Evolutionary conservation across 2,888 invertebrate genomes (phyloP).

Genomic region (Hypolimnas misippus): DNA sequence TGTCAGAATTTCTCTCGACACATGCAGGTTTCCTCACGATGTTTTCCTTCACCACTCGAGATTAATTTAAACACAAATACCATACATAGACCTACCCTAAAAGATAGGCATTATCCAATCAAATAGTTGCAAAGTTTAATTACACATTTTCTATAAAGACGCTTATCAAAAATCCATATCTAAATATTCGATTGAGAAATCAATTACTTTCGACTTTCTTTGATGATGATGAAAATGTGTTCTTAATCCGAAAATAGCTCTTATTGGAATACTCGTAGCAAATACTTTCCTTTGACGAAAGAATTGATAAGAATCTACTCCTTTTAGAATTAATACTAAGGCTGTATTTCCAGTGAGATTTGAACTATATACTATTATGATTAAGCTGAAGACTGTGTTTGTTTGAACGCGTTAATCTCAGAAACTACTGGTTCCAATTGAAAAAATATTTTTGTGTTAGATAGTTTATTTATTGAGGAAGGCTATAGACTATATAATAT

Average conservation of each 20-base stretch:
- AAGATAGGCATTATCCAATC: neutral
- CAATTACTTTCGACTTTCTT: constrained; percentile 27
- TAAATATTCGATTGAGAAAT: constrained; percentile 28
- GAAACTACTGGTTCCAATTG: no score
- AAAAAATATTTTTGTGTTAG: no score
- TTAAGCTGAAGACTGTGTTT: no score
- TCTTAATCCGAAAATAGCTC: neutral
- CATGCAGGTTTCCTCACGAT: no score
- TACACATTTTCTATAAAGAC: constrained; percentile 6
- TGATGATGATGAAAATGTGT: constrained; percentile 25
- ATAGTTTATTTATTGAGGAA: no score
- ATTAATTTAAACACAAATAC: no score
- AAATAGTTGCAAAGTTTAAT: constrained; percentile 2
- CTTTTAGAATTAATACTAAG: constrained; percentile 33
- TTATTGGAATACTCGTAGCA: neutral
- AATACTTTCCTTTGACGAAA: constrained; percentile 14
- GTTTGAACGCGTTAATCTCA: no score
- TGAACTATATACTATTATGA: neutral
- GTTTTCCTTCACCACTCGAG: no score
- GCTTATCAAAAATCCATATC: neutral
- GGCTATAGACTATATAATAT: no score
- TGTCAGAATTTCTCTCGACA: no score
- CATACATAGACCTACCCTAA: no score
- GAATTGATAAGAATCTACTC: constrained; percentile 7
- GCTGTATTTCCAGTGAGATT: neutral